Evolutionary conservation across 2,888 invertebrate genomes (phyloP).

Genomic region (Campopleginae sp.): DNA sequence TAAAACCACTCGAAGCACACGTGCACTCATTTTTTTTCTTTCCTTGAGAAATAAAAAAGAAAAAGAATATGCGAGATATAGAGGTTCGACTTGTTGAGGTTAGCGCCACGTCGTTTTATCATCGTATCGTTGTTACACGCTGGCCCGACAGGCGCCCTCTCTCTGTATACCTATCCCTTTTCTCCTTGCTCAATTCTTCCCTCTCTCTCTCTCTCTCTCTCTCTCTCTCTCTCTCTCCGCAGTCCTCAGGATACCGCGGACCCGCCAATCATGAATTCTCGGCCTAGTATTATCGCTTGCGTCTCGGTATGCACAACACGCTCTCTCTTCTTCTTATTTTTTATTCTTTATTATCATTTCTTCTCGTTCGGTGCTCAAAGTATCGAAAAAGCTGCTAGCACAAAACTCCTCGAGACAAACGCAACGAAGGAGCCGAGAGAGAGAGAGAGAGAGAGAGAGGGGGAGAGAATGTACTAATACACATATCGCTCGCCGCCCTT

Average conservation of each 20-base stretch:
- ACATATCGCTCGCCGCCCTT: slow-evolving; percentile 57
- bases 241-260: slow-evolving; percentile 33
- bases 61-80: slow-evolving; percentile 23
- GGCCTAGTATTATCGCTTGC: slow-evolving; percentile 61
- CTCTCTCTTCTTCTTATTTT: slow-evolving; percentile 44
- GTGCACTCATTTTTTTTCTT: slow-evolving; percentile 32
- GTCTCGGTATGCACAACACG: slow-evolving; percentile 68
- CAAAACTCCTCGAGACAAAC: slow-evolving; percentile 22
- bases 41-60: slow-evolving; percentile 11
- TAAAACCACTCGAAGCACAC: slow-evolving; percentile 25
- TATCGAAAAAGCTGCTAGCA: slow-evolving; percentile 44
- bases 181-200: slow-evolving; percentile 43
- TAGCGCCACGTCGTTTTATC: slow-evolving; percentile 77
- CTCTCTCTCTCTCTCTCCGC: not conserved
- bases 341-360: slow-evolving; percentile 17
- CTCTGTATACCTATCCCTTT: slow-evolving; percentile 67
- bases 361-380: slow-evolving; percentile 50
- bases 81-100: slow-evolving; percentile 70
- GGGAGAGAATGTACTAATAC: slow-evolving; percentile 21
- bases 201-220: slow-evolving; percentile 3
- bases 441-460: slow-evolving; percentile 18
- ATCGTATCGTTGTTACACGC: slow-evolving; percentile 73
- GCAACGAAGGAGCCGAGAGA: not conserved
- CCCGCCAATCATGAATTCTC: slow-evolving; percentile 68
- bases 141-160: slow-evolving; percentile 69